phyloP scores from a whole-genome alignment of 2,888 invertebrate species.

The Drosophila barbarae region DNA sequence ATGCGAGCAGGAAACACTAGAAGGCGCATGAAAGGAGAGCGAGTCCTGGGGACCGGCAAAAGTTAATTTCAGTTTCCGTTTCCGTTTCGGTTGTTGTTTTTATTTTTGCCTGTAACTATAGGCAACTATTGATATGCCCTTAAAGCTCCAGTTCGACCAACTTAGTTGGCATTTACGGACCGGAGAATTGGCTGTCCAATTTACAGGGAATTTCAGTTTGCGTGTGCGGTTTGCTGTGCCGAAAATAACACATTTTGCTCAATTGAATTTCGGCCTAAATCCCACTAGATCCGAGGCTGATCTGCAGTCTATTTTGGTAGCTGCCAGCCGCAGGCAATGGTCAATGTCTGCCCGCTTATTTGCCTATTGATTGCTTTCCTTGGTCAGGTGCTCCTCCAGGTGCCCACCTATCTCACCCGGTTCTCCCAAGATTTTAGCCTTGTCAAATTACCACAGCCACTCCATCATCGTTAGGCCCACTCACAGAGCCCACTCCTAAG shows the following conservation, averaged over 20 bases:
- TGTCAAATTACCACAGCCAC: constrained; percentile 68
- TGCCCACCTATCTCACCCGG: constrained; percentile 23
- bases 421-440: constrained; percentile 43
- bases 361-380: constrained; percentile 35
- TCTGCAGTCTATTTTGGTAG: constrained; percentile 23
- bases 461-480: constrained; percentile 62
- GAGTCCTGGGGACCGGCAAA: constrained; percentile 12
- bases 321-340: constrained; percentile 28
- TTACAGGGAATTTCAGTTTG: constrained; percentile 10
- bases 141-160: constrained; percentile 23
- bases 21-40: constrained; percentile 21
- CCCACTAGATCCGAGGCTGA: neutral
- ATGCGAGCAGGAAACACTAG: constrained; percentile 28
- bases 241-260: constrained; percentile 25
- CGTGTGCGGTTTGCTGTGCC: constrained; percentile 4
- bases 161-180: constrained; percentile 14
- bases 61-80: constrained; percentile 13
- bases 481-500: constrained; percentile 22
- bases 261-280: constrained; percentile 5
- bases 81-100: neutral
- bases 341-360: constrained; percentile 21
- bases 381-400: constrained; percentile 16
- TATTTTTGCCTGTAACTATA: constrained; percentile 23
- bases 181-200: constrained; percentile 30
- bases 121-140: constrained; percentile 28